Base-by-base conservation (phyloP, 2,888 invertebrate species). In the Amphipyra tragopoginis region DNA sequence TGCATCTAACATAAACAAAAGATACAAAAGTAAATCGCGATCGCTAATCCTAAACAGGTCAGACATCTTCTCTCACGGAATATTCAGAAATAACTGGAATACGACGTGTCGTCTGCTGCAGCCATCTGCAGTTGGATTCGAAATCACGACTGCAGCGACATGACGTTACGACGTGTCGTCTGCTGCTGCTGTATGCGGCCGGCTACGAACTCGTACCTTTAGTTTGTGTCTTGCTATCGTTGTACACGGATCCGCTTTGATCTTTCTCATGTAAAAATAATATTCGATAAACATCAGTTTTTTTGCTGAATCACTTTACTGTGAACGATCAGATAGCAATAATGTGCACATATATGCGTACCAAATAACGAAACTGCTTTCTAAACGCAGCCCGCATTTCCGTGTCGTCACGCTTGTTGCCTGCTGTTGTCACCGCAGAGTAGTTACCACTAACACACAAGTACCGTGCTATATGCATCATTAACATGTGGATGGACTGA, bases 301-400 rank as follows among this genome's bases (percentile, higher is more conserved):
- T 40, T 54, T 34, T 34, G 38, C 48, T 15, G 8, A 40, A 60
- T 67, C 54, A 60, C 43, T 48, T 48, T 15, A 56, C 38, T 36
- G 13, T 50, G 47, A 15, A 56, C 39, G 38, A 62, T 74, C 52
- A 57, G 57, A 58, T 57, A 65, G 44, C 43, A 47, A 71, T 64
- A 71, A 61, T 62, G 47, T 64, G 60, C 63, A 21, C 21, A 60
- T 51, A 71, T 77, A 80, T 77, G 65, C 51, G 64, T 54, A 75
- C 60, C 53, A 66, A 67, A 78, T 75, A 75, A 73, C 63, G 43
- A 59, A 85, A 81, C 79, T 64, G 83, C 86, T 89, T 87, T 90
- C 85, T 85, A 88, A 87, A 85, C 75, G 75, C 53, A 66, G 63
- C 85, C 85, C 81, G 85, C 82, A 86, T 87, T 86, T 86, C 87